Conservation (phyloP, 2,888 invertebrate genomes). For the Sisyra terminalis region DNA sequence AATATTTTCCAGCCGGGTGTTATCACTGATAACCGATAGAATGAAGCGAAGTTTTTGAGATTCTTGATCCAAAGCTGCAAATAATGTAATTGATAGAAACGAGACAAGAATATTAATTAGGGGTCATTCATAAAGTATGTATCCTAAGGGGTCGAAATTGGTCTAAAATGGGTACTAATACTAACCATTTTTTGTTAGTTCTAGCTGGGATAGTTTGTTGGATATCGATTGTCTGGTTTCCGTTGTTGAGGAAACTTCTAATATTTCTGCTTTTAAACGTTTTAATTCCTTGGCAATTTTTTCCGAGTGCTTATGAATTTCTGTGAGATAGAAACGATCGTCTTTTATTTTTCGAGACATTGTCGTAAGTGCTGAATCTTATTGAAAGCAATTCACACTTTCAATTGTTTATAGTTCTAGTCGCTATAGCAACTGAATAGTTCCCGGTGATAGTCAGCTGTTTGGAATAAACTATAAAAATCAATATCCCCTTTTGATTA, state of each 20-base stretch:
- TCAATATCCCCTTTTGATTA: too few relatives aligned
- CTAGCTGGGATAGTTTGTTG: background rate
- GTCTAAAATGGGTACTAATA: background rate
- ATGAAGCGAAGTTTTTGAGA: constrained; percentile 2
- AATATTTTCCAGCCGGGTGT: background rate
- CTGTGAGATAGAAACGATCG: constrained; percentile 2
- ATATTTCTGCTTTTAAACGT: background rate
- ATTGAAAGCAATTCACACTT: too few relatives aligned
- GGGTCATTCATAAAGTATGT: background rate
- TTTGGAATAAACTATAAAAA: too few relatives aligned
- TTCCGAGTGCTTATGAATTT: constrained; percentile 6
- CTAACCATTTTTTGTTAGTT: constrained; percentile 3
- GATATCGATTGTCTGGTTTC: background rate
- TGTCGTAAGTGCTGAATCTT: too few relatives aligned
- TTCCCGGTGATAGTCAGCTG: too few relatives aligned
- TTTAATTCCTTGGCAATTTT: constrained; percentile 7
- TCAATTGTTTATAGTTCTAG: too few relatives aligned
- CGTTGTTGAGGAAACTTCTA: background rate
- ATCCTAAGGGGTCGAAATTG: background rate
- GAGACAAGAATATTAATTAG: background rate
- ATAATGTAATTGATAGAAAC: background rate
- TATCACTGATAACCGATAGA: background rate
- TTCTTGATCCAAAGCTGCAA: constrained; percentile 3
- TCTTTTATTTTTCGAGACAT: constrained; percentile 4
- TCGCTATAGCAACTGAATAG: too few relatives aligned